phyloP scores from a whole-genome alignment of 2,113 vertebrate genomes.

The Mixornis gularis region DNA sequence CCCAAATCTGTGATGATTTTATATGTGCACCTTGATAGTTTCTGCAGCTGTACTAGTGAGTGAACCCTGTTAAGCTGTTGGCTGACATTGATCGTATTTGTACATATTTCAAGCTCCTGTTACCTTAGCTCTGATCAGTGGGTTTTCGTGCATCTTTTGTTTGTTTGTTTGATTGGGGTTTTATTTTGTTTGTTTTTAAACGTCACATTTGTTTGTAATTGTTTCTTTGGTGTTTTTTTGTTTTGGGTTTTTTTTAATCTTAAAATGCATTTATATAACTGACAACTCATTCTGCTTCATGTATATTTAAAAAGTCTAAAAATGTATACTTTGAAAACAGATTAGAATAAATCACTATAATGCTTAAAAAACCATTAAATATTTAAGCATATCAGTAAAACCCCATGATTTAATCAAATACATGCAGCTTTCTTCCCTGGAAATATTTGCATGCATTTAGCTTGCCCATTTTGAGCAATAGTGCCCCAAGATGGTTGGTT shows the following conservation, averaged over 20 bases:
- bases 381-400: neutral
- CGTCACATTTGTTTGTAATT: neutral
- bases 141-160: neutral
- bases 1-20: neutral
- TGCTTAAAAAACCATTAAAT: neutral
- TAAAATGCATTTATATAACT: neutral
- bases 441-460: neutral
- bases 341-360: neutral
- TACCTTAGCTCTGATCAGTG: neutral
- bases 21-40: neutral
- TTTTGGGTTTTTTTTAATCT: neutral
- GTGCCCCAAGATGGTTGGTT: neutral
- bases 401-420: neutral
- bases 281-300: neutral
- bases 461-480: accelerated
- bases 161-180: accelerated
- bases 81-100: neutral
- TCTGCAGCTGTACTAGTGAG: neutral
- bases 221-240: neutral
- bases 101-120: neutral
- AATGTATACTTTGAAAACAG: neutral
- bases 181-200: neutral
- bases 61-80: neutral
- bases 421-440: neutral
- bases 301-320: neutral